Conservation (phyloP, 35 echinoderm and acorn worm species). For the Ptychodera flava region DNA sequence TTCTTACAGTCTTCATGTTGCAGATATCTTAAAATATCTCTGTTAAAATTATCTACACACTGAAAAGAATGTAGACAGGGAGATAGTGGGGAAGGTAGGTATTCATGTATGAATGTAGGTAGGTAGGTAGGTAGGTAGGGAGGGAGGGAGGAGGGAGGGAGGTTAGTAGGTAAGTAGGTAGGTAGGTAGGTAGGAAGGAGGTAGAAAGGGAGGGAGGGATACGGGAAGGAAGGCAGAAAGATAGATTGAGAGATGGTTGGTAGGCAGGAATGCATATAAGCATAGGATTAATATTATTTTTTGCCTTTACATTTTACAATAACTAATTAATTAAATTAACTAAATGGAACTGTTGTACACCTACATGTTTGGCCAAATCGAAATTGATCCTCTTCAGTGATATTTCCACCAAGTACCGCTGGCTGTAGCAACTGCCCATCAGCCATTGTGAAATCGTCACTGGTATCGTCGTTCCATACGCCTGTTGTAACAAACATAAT, state of each 20-base stretch:
- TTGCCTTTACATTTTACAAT: too few relatives aligned
- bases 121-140: not conserved
- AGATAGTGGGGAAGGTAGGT: not conserved
- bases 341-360: too few relatives aligned
- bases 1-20: not conserved
- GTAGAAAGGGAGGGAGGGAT: too few relatives aligned
- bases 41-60: not conserved
- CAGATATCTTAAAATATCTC: not conserved
- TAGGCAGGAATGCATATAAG: too few relatives aligned
- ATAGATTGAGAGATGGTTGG: too few relatives aligned
- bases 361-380: constrained; percentile 70
- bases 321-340: too few relatives aligned
- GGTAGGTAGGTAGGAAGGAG: too few relatives aligned
- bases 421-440: constrained; percentile 34
- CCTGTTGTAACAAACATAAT: constrained; percentile 16
- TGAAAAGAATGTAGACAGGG: not conserved
- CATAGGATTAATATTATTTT: too few relatives aligned
- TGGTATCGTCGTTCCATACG: constrained; percentile 72
- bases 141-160: too few relatives aligned
- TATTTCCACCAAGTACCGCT: constrained; percentile 29
- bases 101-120: not conserved
- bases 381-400: constrained; percentile 61
- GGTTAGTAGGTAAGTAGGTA: too few relatives aligned
- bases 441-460: constrained; percentile 46
- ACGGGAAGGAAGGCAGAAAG: too few relatives aligned